phyloP scores from a whole-genome alignment of 2,797 vertebrate genomes.

The Lycodopsis pacificus region DNA sequence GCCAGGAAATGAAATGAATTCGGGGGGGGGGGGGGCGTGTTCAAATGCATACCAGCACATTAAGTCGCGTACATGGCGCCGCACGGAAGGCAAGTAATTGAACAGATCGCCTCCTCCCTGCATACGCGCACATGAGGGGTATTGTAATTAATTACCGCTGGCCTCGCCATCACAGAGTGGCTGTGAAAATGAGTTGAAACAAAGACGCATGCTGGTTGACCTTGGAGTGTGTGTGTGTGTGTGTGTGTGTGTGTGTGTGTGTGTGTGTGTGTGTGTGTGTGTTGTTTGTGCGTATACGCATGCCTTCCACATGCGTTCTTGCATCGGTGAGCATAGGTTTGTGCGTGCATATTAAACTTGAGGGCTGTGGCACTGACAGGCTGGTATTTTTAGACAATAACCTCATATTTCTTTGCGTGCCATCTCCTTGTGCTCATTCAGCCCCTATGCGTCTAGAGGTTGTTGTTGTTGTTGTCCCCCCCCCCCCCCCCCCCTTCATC shows the following conservation, averaged over 20 bases:
- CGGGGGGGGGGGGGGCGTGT: slow-evolving; percentile 4
- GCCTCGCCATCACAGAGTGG: slow-evolving; percentile 63
- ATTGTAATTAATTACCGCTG: slow-evolving; percentile 73
- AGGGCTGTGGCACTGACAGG: slow-evolving; percentile 57
- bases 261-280: slow-evolving; percentile 23
- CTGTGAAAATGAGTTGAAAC: slow-evolving; percentile 71
- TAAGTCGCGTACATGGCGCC: slow-evolving; percentile 54
- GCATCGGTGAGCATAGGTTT: slow-evolving; percentile 38
- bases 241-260: slow-evolving; percentile 27
- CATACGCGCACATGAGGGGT: slow-evolving; percentile 52
- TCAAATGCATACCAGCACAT: slow-evolving; percentile 65
- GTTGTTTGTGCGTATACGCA: slow-evolving; percentile 18
- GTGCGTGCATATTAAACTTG: slow-evolving; percentile 63
- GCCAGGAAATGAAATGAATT: slow-evolving; percentile 52
- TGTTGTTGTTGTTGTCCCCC: neutral
- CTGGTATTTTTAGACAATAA: slow-evolving; percentile 72
- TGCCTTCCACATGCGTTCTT: slow-evolving; percentile 4
- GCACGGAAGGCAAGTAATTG: slow-evolving; percentile 42
- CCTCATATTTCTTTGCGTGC: slow-evolving; percentile 53
- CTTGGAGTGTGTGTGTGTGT: slow-evolving; percentile 56
- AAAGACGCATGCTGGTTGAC: slow-evolving; percentile 65
- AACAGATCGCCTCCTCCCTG: slow-evolving; percentile 34
- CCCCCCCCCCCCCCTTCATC: neutral
- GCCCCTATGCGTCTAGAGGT: slow-evolving; percentile 47
- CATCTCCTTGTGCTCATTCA: slow-evolving; percentile 42